phyloP scores from a whole-genome alignment of 2,888 invertebrate genomes.

The Tetranychus truncatus region DNA sequence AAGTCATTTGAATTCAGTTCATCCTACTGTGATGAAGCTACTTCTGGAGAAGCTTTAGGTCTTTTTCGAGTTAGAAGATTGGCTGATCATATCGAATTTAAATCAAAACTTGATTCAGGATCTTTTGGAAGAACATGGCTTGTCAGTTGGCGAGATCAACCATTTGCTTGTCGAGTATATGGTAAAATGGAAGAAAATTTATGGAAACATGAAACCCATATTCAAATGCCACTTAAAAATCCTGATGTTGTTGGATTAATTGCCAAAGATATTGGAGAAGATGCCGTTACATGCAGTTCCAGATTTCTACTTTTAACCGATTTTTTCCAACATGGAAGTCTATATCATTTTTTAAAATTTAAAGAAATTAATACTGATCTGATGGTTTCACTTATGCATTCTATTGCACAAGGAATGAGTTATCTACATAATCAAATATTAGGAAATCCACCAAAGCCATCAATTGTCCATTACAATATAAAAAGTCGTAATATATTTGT shows the following conservation, averaged over 20 bases:
- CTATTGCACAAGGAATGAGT: background rate
- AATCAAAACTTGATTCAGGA: background rate
- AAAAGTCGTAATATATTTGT: slow-evolving; percentile 1
- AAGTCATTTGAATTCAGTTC: too few species aligned
- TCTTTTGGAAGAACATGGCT: background rate
- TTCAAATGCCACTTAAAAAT: background rate
- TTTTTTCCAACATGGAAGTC: background rate
- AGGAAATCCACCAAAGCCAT: background rate
- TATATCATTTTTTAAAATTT: background rate
- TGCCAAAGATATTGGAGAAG: background rate
- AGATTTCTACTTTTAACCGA: background rate
- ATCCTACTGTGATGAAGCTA: too few species aligned
- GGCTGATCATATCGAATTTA: background rate
- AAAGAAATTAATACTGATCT: background rate
- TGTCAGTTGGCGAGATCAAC: background rate
- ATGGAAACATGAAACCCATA: background rate
- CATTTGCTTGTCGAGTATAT: background rate
- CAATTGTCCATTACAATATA: background rate
- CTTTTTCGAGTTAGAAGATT: too few species aligned
- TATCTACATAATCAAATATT: background rate
- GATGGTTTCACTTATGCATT: background rate
- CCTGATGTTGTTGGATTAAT: background rate
- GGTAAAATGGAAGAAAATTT: background rate
- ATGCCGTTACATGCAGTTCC: background rate
- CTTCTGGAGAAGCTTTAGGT: too few species aligned